Percentiles rank a stretch among this genome's conserved stretches.
These are phyloP conservation scores for Maconellicoccus hirsutus DNA, from an alignment of 1,140 invertebrate species.

Conservation along the genomic window DNA sequence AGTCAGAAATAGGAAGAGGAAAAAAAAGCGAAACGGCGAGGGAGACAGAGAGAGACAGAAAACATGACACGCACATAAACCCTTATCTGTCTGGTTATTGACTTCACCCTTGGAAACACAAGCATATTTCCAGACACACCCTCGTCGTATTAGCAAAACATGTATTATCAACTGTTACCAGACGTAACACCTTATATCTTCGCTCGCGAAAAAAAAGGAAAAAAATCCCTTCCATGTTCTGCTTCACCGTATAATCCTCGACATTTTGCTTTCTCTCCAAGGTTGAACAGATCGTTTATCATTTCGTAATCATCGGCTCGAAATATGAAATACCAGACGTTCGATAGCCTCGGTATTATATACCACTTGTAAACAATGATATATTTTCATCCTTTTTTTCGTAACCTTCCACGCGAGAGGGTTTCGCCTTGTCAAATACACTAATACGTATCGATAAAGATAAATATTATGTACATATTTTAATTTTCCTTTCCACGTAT, in stretches of 20 bases:
- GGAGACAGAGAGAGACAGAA: background rate
- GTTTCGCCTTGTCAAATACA: too few relatives aligned
- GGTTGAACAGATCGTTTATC: slow-evolving; percentile 16
- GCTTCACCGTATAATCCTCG: background rate
- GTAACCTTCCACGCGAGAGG: too few relatives aligned
- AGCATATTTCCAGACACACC: slow-evolving; percentile 21
- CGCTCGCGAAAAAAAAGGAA: slow-evolving; percentile 1
- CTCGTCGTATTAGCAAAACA: slow-evolving; percentile 11
- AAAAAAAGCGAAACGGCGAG: background rate
- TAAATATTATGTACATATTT: too few relatives aligned
- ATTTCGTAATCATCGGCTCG: slow-evolving; percentile 13
- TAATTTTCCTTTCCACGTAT: too few relatives aligned
- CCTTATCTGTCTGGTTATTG: slow-evolving; percentile 22
- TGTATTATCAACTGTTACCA: slow-evolving; percentile 15
- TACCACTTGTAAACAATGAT: too few relatives aligned
- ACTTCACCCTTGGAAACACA: slow-evolving; percentile 19
- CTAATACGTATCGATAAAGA: too few relatives aligned
- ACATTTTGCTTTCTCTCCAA: slow-evolving; percentile 13
- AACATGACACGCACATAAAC: slow-evolving; percentile 11
- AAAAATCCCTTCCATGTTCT: background rate
- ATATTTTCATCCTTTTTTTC: too few relatives aligned
- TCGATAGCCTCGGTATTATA: too few relatives aligned
- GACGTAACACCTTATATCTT: slow-evolving; percentile 12
- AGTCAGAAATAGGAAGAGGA: slow-evolving; percentile 4
- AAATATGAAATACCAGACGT: slow-evolving; percentile 17